phyloP scores from a whole-genome alignment of 2,888 invertebrate species.

The Campopleginae sp. region DNA sequence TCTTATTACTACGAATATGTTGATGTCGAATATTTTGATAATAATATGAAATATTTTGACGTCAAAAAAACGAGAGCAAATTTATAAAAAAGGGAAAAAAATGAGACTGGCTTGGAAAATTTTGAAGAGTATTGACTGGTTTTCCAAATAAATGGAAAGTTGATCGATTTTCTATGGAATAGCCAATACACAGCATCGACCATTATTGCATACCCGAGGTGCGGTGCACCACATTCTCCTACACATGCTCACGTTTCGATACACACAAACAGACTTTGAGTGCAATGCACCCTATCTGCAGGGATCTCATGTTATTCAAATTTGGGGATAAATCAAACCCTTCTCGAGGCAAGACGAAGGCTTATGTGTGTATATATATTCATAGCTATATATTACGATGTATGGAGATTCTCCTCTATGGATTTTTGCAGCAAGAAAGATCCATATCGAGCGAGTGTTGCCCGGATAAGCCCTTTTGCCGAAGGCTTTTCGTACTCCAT shows the following conservation, averaged over 20 bases:
- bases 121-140: not conserved
- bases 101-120: not conserved
- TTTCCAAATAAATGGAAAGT: not conserved
- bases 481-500: conserved; percentile 26
- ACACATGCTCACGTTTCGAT: conserved; percentile 6
- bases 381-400: not conserved
- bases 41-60: too few relatives aligned
- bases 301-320: conserved; percentile 80
- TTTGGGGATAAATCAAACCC: conserved; percentile 79
- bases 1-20: too few relatives aligned
- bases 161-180: conserved; percentile 9
- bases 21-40: too few relatives aligned
- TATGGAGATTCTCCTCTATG: conserved; percentile 16
- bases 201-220: conserved; percentile 72
- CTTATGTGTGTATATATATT: conserved; percentile 15
- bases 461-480: conserved; percentile 8
- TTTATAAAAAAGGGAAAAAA: not conserved
- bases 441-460: conserved; percentile 47
- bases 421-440: conserved; percentile 41
- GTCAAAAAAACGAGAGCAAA: too few relatives aligned
- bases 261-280: conserved; percentile 16
- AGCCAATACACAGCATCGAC: conserved; percentile 68
- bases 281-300: conserved; percentile 50
- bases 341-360: conserved; percentile 65
- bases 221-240: conserved; percentile 34